Evolutionary conservation across 2,113 vertebrate species (phyloP).

Genomic region (Cynopterus brachyotis): DNA sequence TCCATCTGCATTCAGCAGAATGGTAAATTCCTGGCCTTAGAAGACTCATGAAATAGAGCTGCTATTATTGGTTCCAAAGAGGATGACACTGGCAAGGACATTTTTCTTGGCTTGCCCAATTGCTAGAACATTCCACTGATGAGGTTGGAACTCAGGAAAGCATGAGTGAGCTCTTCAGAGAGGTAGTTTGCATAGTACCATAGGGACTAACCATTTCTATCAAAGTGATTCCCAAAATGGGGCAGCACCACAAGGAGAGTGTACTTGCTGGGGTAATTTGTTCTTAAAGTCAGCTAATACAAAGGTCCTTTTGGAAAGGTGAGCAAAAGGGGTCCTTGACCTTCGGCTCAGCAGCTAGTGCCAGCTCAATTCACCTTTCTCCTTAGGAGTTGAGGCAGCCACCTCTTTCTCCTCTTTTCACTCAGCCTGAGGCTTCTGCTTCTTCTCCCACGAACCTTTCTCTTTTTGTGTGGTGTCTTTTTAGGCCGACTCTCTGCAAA

Average conservation of each 20-base stretch:
- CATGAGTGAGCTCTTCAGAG: constrained; percentile 87
- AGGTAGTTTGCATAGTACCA: constrained; percentile 92
- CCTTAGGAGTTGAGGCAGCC: constrained; percentile 78
- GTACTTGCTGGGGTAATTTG: constrained; percentile 93
- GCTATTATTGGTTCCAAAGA: constrained; percentile 90
- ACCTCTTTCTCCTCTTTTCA: constrained; percentile 89
- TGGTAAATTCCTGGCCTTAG: constrained; percentile 91
- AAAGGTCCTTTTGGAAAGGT: constrained; percentile 89
- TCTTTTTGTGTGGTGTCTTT: constrained; percentile 88
- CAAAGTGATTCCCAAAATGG: constrained; percentile 92
- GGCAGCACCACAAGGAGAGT: constrained; percentile 89
- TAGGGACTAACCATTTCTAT: constrained; percentile 91
- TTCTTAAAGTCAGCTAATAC: constrained; percentile 93
- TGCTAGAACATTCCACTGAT: constrained; percentile 96
- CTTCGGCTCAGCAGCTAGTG: constrained; percentile 88
- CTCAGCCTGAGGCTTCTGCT: constrained; percentile 85
- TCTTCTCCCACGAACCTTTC: constrained; percentile 85
- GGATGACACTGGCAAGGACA: constrained; percentile 90
- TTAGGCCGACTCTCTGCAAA: constrained; percentile 92
- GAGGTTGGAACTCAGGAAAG: constrained; percentile 97
- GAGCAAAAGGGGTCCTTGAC: constrained; percentile 90
- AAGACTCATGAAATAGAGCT: constrained; percentile 92
- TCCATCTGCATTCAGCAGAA: constrained; percentile 89
- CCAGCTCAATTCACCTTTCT: constrained; percentile 90
- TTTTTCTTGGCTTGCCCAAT: constrained; percentile 93